phyloP scores from a whole-genome alignment of 2,113 vertebrate species.

The Macrotus californicus region DNA sequence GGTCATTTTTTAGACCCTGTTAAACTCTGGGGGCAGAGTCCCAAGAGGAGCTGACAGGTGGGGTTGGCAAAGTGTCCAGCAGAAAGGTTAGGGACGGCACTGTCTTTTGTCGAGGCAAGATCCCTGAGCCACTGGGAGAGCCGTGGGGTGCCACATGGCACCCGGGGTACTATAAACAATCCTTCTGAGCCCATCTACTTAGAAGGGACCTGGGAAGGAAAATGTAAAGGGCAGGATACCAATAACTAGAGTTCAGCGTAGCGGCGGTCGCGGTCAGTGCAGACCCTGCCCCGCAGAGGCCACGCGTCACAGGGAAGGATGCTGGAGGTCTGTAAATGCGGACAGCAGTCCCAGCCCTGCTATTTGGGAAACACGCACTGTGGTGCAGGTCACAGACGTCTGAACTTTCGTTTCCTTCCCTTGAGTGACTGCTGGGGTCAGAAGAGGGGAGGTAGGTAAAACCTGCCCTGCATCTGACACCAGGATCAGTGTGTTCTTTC shows the following conservation, averaged over 20 bases:
- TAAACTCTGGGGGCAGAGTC: background rate
- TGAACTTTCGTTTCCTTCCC: background rate
- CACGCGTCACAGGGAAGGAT: fast-evolving
- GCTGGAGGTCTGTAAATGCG: background rate
- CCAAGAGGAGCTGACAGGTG: fast-evolving
- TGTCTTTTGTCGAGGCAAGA: background rate
- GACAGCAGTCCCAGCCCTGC: fast-evolving
- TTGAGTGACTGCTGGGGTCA: background rate
- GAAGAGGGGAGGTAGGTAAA: no score
- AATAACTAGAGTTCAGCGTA: background rate
- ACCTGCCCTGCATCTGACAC: background rate
- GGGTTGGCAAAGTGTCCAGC: background rate
- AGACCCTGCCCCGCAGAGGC: fast-evolving
- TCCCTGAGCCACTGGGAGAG: background rate
- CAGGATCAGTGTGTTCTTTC: background rate
- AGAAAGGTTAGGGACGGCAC: background rate
- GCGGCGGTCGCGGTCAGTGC: no score
- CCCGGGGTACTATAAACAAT: background rate
- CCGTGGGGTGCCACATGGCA: fast-evolving
- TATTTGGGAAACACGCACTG: fast-evolving
- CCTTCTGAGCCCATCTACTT: background rate
- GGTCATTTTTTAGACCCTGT: background rate
- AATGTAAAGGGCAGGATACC: background rate
- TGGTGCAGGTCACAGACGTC: no score
- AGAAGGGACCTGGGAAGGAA: background rate